phyloP scores from a whole-genome alignment of 1,140 invertebrate species.

The Drosophila lowei region DNA sequence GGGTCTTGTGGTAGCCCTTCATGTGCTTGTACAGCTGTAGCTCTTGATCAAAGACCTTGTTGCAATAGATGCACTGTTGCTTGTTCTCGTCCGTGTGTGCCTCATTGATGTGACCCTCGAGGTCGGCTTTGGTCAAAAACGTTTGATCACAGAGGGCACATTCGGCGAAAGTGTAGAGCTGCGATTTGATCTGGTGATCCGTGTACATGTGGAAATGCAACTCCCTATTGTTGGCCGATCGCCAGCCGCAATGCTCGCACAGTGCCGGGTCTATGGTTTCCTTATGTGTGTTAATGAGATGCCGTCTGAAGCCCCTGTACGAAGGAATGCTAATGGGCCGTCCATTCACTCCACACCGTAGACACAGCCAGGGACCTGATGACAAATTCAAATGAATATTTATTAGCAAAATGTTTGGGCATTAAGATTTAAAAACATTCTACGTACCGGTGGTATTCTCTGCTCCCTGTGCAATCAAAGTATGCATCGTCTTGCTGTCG shows the following conservation, averaged over 20 bases:
- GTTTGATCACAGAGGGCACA: constrained; percentile 90
- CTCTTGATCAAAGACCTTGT: constrained; percentile 86
- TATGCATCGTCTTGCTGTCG: constrained; percentile 83
- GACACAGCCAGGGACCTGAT: constrained; percentile 87
- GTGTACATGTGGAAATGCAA: constrained; percentile 91
- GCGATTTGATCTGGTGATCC: constrained; percentile 90
- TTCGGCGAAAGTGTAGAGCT: constrained; percentile 88
- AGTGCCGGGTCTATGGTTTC: constrained; percentile 91
- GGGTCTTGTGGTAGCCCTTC: constrained; percentile 86
- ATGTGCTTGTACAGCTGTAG: constrained; percentile 88
- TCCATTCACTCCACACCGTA: constrained; percentile 87
- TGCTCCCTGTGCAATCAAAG: constrained; percentile 84
- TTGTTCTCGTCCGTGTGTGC: constrained; percentile 83
- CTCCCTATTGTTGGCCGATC: constrained; percentile 89
- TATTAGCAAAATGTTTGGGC: not conserved
- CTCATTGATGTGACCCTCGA: constrained; percentile 84
- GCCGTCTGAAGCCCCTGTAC: constrained; percentile 90
- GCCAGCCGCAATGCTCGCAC: constrained; percentile 93
- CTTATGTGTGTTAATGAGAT: constrained; percentile 91
- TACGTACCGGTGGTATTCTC: constrained; percentile 84
- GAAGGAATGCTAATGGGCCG: constrained; percentile 88
- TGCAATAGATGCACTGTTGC: constrained; percentile 88
- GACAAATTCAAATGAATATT: constrained; percentile 1
- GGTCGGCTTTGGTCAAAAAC: constrained; percentile 86
- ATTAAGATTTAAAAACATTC: not conserved